Conservation (phyloP, 2,113 vertebrate species). For the Xerus inauris region DNA sequence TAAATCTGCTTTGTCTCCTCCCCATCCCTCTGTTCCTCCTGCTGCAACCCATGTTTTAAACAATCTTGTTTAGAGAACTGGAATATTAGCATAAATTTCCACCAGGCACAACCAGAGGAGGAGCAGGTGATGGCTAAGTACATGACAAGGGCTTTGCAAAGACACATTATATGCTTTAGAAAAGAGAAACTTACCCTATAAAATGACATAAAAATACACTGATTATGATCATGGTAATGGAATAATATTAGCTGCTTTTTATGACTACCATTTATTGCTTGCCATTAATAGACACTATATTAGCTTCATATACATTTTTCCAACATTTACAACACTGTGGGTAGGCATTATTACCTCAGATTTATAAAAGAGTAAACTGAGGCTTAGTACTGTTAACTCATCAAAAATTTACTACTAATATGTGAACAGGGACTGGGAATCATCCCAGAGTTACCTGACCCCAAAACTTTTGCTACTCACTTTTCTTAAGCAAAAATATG, state of each 20-base stretch:
- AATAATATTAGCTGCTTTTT: not conserved
- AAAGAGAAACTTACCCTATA: not conserved
- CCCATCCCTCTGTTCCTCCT: slow-evolving; percentile 9
- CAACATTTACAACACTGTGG: not conserved
- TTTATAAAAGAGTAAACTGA: not conserved
- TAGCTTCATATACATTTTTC: not conserved
- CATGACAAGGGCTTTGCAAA: slow-evolving; percentile 17
- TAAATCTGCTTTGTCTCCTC: slow-evolving; percentile 58
- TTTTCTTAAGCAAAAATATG: not conserved
- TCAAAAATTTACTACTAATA: not conserved
- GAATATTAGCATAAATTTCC: slow-evolving; percentile 5
- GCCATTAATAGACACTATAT: not conserved
- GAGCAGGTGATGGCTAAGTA: not conserved
- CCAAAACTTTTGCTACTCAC: not conserved
- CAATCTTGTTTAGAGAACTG: slow-evolving; percentile 60
- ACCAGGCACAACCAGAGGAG: not conserved
- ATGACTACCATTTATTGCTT: not conserved
- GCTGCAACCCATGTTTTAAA: slow-evolving; percentile 56
- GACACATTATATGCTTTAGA: not conserved
- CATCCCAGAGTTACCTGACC: not conserved
- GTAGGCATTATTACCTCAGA: not conserved
- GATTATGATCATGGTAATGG: not conserved
- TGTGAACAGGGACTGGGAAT: not conserved
- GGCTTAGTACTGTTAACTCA: not conserved
- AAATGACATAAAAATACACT: not conserved